Evolutionary conservation across 2,888 invertebrate genomes (phyloP).

Genomic region (Xanthia icteritia): DNA sequence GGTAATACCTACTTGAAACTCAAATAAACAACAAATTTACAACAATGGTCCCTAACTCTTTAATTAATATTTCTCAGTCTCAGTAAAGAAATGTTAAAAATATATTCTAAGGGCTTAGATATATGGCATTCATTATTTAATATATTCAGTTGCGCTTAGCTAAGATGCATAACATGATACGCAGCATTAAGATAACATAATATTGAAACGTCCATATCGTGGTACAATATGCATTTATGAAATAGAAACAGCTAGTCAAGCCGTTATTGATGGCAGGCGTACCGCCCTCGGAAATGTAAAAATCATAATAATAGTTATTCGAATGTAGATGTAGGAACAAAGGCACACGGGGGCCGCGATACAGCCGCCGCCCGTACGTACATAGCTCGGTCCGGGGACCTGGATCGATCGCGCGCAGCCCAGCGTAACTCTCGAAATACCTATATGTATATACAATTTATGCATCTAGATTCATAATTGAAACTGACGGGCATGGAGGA

Average conservation of each 20-base stretch:
- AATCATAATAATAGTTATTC: slow-evolving; percentile 5
- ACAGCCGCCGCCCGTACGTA: slow-evolving; percentile 4
- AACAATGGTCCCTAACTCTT: background rate
- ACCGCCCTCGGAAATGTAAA: background rate
- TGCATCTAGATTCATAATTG: slow-evolving; percentile 37
- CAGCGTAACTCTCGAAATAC: slow-evolving; percentile 1
- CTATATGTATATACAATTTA: slow-evolving; percentile 11
- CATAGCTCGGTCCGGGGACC: slow-evolving; percentile 10
- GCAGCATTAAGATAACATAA: slow-evolving; percentile 11
- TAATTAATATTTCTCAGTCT: background rate
- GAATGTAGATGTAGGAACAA: slow-evolving; percentile 13
- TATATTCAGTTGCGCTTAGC: background rate
- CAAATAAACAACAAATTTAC: background rate
- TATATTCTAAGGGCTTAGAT: background rate
- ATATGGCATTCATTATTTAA: background rate
- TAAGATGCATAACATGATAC: slow-evolving; percentile 2
- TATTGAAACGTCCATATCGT: slow-evolving; percentile 1
- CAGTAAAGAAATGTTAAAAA: background rate
- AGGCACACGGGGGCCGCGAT: background rate
- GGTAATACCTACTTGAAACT: background rate
- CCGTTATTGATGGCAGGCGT: slow-evolving; percentile 7
- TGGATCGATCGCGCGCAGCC: slow-evolving; percentile 46
- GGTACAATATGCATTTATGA: background rate
- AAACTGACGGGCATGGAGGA: slow-evolving; percentile 2
- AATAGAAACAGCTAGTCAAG: background rate